phyloP scores from a whole-genome alignment of 2,888 invertebrate species.

The Nowickia ferox region DNA sequence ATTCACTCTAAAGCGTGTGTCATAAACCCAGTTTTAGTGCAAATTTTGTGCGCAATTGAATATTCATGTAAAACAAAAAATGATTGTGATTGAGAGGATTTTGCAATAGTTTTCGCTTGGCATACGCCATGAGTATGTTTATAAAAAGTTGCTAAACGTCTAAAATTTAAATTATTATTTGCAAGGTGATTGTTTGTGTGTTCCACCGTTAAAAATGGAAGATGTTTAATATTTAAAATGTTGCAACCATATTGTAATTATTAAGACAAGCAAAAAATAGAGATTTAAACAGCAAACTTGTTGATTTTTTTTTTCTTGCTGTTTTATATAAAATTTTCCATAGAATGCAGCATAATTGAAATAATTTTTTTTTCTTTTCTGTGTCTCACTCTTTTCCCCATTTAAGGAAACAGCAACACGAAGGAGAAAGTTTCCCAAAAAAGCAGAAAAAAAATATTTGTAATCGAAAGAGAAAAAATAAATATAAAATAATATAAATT shows the following conservation, averaged over 20 bases:
- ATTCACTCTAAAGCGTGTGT: not conserved
- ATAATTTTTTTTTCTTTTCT: not conserved
- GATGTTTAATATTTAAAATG: not conserved
- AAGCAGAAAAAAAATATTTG: not conserved
- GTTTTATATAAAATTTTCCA: slow-evolving; percentile 8
- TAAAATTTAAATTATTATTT: not conserved
- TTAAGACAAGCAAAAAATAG: not conserved
- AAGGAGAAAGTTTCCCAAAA: slow-evolving; percentile 50
- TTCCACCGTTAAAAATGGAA: not conserved
- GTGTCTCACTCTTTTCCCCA: slow-evolving; percentile 1
- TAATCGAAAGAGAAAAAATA: not conserved
- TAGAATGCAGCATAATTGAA: slow-evolving; percentile 28
- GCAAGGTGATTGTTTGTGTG: not conserved
- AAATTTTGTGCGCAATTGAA: not conserved
- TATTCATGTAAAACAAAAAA: slow-evolving; percentile 7
- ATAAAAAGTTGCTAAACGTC: slow-evolving; percentile 2
- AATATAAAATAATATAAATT: not conserved
- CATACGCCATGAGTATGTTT: not conserved
- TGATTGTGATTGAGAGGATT: not conserved
- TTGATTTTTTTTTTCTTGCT: not conserved
- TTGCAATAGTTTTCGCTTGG: slow-evolving; percentile 9
- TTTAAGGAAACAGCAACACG: slow-evolving; percentile 46
- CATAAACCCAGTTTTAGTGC: slow-evolving; percentile 4
- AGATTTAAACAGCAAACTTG: slow-evolving; percentile 16
- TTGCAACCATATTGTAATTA: not conserved